These are phyloP conservation scores for Elysia crispata DNA, from an alignment of 2,888 invertebrate genomes.

Conservation along the genomic window DNA sequence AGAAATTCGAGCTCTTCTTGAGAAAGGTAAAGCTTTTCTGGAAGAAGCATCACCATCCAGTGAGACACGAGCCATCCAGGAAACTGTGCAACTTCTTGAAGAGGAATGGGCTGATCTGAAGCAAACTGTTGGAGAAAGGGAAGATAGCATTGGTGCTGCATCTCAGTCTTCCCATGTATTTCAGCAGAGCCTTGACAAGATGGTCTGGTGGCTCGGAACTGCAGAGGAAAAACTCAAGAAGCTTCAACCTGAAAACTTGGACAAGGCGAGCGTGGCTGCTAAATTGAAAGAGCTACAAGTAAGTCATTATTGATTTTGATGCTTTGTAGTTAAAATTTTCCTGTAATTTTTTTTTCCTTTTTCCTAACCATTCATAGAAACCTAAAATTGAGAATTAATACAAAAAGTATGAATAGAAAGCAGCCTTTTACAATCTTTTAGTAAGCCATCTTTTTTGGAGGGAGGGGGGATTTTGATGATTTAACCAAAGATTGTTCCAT, in stretches of 20 bases:
- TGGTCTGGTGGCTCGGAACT: conserved; percentile 85
- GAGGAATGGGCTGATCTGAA: conserved; percentile 94
- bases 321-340: too few relatives aligned
- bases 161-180: conserved; percentile 85
- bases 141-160: conserved; percentile 79
- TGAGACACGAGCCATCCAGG: conserved; percentile 81
- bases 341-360: too few relatives aligned
- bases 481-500: too few relatives aligned
- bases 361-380: too few relatives aligned
- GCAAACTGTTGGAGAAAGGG: conserved; percentile 88
- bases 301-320: conserved; percentile 5
- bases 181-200: conserved; percentile 86
- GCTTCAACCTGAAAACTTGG: conserved; percentile 83
- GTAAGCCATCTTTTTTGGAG: too few relatives aligned
- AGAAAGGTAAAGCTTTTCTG: conserved; percentile 88
- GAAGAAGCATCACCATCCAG: conserved; percentile 55
- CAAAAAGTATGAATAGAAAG: too few relatives aligned
- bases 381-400: too few relatives aligned
- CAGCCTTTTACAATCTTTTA: too few relatives aligned
- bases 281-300: conserved; percentile 91
- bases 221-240: conserved; percentile 90
- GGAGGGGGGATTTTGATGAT: too few relatives aligned
- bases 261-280: conserved; percentile 86
- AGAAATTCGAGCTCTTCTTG: conserved; percentile 82
- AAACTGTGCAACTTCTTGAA: conserved; percentile 92